Evolutionary conservation across 2,888 invertebrate species (phyloP), one percentile per base, ranked within the genome.

Genomic region (Periphyllus acericola): DNA sequence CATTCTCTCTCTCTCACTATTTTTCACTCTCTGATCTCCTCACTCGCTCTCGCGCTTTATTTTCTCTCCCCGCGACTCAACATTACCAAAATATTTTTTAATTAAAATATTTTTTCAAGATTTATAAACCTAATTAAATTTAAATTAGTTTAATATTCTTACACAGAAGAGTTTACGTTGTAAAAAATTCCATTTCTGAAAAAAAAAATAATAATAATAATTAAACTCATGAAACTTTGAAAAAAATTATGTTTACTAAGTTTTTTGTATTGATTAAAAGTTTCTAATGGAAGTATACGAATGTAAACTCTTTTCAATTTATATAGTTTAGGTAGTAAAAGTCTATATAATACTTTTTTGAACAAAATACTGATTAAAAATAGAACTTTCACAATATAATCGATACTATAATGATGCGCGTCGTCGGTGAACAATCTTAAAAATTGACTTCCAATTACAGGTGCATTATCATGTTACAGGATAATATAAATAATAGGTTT

Each of bases 1-100:
- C 19, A 0, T 6, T 36, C 66, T 46, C 46, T n/a, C n/a, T n/a
- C 46, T 14, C 46, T 46, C 46, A n/a, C n/a, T n/a, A n/a, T n/a
- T n/a, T 25, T 25, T 60, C 60, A 6, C 25, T 60, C 60, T 60
- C 60, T 60, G 46, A 46, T 46, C 46, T 40, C 40, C 46, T 40
- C 40, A 19, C 46, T 6, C 3, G 19, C 60, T 60, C 25, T 68
- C 29, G 5, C 29, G 29, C 29, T 68, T 14, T 68, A 25, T 29
- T 32, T 46, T 4, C 25, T 66, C 36, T 40, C 46, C 40, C 32
- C 19, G 29, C 21, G 17, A 71, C 25, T 72, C 52, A 55, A 29
- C 74, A 36, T 74, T 21, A 36, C 60, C 74, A 5, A 83, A 83
- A 83, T 60, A 83, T 83, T 60, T 83, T 83, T 83, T 74, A 83